Base-by-base conservation (phyloP, 1,140 invertebrate species). In the Stenopsyche tienmushanensis region DNA sequence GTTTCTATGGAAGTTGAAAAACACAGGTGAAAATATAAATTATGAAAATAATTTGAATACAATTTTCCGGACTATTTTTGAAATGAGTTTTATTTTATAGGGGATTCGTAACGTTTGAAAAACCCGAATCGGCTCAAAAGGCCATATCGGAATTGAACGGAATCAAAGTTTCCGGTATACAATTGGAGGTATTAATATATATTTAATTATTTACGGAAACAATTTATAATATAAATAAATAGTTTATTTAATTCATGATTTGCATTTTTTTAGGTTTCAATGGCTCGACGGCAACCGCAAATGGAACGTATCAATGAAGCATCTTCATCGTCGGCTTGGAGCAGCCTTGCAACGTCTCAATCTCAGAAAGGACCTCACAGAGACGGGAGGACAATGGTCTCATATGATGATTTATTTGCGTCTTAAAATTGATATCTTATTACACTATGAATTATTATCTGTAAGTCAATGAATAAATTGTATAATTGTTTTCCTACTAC, bases 61-160 rank as follows among this genome's bases (percentile, higher is more conserved):
- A 10, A 53, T 18, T 45, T 55, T 54, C 24, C 18, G 47, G 50
- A 39, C 25, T n/a, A 49, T 53, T 25, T 26, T n/a, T n/a, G n/a
- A 20, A 34, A 25, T 9, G 65, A 7, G 10, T 24, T 64, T 49
- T 63, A 50, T 52, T 66, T 54, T 82, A 83, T 73, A 92, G 93
- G 74, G 94, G 92, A 8, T 97, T 96, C 81, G 85, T 98, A 5
- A 94, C 94, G 2, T 98, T 97, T 82, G 93, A 96, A 66, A 94
- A 92, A 72, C 82, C 90, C 15, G 93, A 96, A 67, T 85, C 88
- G 29, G 92, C 94, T 10, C 89, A 93, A 50, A 85, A 88, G 72
- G 94, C 94, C 0, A 95, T 96, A 66, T 83, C 86, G 59, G 90
- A 94, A 80, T 88, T 96, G 80, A 91, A 96, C 80, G 89, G 90